Conservation (phyloP, 1,140 invertebrate genomes). For the Caerostris extrusa region DNA sequence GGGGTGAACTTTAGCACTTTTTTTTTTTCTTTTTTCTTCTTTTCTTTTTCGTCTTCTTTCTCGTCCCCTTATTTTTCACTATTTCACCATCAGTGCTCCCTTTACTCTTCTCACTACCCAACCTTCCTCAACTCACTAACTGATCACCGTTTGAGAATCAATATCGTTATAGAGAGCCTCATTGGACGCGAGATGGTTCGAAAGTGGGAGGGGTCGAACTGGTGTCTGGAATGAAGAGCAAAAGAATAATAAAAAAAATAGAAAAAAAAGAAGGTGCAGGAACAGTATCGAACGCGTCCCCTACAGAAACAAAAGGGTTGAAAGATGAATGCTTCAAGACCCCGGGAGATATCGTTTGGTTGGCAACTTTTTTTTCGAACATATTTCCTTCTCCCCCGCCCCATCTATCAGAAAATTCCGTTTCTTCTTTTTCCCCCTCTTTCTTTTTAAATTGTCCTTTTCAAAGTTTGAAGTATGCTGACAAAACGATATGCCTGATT, state of each 20-base stretch:
- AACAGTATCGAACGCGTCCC: slow-evolving; percentile 13
- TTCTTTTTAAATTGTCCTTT: slow-evolving; percentile 45
- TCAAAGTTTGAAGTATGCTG: slow-evolving; percentile 59
- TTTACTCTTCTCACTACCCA: background rate
- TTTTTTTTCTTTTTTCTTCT: background rate
- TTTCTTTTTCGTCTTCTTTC: background rate
- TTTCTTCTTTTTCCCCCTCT: background rate
- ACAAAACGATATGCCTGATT: slow-evolving; percentile 49
- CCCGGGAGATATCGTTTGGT: slow-evolving; percentile 63
- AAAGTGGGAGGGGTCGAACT: background rate
- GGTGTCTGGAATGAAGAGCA: background rate
- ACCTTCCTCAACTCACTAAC: background rate
- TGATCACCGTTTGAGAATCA: slow-evolving; percentile 59
- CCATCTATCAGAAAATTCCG: background rate
- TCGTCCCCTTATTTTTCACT: background rate
- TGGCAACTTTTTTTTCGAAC: slow-evolving; percentile 51
- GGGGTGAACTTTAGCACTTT: background rate
- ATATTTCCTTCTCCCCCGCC: background rate
- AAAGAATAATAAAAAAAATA: too few species aligned
- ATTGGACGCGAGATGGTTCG: slow-evolving; percentile 1
- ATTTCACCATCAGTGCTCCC: background rate
- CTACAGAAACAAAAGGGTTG: slow-evolving; percentile 65
- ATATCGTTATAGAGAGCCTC: slow-evolving; percentile 46
- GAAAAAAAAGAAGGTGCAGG: background rate
- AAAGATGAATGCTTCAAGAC: slow-evolving; percentile 55